Evolutionary conservation across 2,888 invertebrate genomes (phyloP).

Genomic region (Melitaea athalia): DNA sequence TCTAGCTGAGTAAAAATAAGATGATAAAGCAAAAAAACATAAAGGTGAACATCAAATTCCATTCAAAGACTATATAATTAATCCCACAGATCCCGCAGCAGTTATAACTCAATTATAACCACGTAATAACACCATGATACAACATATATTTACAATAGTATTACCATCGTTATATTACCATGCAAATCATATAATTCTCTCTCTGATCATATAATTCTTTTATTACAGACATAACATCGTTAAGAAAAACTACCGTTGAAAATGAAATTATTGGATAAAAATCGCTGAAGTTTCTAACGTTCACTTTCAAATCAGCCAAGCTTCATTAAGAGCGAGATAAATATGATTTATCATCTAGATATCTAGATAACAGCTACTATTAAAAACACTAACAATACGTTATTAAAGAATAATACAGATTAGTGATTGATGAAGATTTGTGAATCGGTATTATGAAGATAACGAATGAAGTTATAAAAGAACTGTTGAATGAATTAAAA

Average conservation of each 20-base stretch:
- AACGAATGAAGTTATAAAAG: neutral
- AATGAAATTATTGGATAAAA: conserved; percentile 43
- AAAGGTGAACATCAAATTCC: neutral
- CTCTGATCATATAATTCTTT: conserved; percentile 50
- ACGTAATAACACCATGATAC: conserved; percentile 23
- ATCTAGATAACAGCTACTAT: neutral
- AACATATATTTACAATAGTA: conserved; percentile 23
- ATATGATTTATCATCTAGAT: conserved; percentile 5
- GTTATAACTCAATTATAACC: neutral
- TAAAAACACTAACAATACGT: neutral
- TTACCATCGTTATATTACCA: conserved; percentile 10
- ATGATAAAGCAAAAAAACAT: neutral
- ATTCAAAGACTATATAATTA: conserved; percentile 12
- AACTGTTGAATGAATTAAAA: conserved; percentile 17
- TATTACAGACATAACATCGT: conserved; percentile 52
- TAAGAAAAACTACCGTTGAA: conserved; percentile 42
- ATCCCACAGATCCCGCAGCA: neutral
- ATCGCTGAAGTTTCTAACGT: conserved; percentile 42
- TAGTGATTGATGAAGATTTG: neutral
- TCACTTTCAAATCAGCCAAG: conserved; percentile 33
- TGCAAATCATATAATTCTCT: conserved; percentile 50
- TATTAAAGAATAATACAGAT: neutral
- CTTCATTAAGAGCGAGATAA: conserved; percentile 23
- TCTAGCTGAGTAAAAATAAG: neutral
- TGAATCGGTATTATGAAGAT: neutral